Percentiles rank a stretch among this genome's conserved stretches.
Evolutionary conservation across 92 coral and sea anemone genomes (phyloP).

Genomic region (Porites divaricata): DNA sequence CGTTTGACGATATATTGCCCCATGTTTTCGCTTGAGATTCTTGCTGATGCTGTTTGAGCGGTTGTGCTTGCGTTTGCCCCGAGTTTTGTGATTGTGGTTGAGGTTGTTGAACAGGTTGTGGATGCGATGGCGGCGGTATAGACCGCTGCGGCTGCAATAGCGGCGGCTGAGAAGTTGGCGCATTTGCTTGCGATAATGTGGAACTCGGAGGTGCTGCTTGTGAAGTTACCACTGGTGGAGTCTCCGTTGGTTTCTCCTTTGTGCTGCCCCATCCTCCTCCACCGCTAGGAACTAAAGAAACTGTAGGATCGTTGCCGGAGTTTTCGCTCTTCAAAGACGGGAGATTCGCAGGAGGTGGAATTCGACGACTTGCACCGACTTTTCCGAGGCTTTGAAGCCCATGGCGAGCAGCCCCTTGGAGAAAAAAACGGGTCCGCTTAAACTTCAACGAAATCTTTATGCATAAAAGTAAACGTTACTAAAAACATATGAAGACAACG

Average conservation of each 20-base stretch:
- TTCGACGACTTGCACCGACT: constrained; percentile 98
- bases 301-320: constrained; percentile 99
- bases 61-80: constrained; percentile 83
- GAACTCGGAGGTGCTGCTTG: constrained; percentile 70
- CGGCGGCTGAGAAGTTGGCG: constrained; percentile 90
- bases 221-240: constrained; percentile 52
- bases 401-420: constrained; percentile 94
- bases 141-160: constrained; percentile 98
- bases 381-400: constrained; percentile 99
- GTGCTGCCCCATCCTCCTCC: constrained; percentile 99
- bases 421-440: constrained; percentile 5
- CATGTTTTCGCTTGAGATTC: constrained; percentile 95
- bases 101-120: constrained; percentile 71
- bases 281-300: constrained; percentile 98
- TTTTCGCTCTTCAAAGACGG: constrained; percentile 99
- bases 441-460: not conserved
- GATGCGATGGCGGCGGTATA: constrained; percentile 86
- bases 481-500: constrained; percentile 40
- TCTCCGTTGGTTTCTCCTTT: constrained; percentile 84
- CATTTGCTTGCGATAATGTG: constrained; percentile 78
- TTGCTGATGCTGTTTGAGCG: constrained; percentile 67
- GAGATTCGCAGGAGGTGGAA: constrained; percentile 99
- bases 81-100: constrained; percentile 87
- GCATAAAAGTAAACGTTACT: constrained; percentile 5
- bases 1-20: constrained; percentile 99